A percentile compares a stretch with the other conserved stretches of the same genome.
phyloP scores from a whole-genome alignment of 2,797 vertebrate genomes.

The Clamator glandarius region DNA sequence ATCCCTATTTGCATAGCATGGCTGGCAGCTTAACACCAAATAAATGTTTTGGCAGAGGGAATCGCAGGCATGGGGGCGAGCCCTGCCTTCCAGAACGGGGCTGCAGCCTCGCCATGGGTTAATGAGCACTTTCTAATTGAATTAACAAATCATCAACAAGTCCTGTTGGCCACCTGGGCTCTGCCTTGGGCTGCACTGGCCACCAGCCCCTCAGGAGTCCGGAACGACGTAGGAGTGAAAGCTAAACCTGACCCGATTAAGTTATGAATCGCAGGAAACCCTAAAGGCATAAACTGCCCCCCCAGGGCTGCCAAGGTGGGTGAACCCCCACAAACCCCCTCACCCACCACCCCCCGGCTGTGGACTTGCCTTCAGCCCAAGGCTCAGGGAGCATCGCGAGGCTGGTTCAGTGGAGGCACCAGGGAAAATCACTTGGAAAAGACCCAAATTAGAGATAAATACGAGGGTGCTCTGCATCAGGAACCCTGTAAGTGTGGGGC shows the following conservation, averaged over 20 bases:
- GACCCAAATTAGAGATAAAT: background rate
- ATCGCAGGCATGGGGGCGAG: background rate
- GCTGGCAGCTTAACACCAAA: constrained; percentile 61
- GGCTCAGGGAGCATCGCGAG: background rate
- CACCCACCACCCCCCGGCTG: background rate
- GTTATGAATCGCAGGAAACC: constrained; percentile 10
- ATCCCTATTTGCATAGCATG: constrained; percentile 42
- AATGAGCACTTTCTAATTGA: constrained; percentile 29
- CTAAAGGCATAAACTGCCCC: background rate
- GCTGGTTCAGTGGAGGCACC: background rate
- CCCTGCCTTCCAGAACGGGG: constrained; percentile 30
- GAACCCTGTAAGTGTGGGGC: background rate
- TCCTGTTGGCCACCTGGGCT: background rate
- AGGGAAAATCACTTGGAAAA: constrained; percentile 7
- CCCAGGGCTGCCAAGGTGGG: background rate
- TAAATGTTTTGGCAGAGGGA: constrained; percentile 42
- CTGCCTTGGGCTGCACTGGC: background rate
- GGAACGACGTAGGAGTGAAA: background rate
- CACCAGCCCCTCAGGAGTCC: background rate
- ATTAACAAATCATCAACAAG: constrained; percentile 55
- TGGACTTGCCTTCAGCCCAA: background rate
- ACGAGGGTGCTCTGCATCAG: background rate
- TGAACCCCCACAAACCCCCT: background rate
- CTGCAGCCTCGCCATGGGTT: background rate
- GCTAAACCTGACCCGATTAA: constrained; percentile 15